Evolutionary conservation across 2,113 vertebrate genomes (phyloP).

Genomic region (Antechinus flavipes): DNA sequence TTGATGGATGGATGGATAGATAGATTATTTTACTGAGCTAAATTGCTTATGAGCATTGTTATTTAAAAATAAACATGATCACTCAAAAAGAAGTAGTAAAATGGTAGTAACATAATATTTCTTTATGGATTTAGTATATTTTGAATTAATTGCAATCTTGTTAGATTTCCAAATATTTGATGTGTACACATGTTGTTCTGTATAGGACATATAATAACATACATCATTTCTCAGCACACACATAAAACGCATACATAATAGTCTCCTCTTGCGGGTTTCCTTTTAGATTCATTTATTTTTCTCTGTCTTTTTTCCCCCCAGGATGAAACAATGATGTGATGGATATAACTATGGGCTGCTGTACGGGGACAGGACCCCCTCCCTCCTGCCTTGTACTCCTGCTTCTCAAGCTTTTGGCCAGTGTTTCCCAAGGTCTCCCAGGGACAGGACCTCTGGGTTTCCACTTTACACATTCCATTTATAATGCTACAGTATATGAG

Average conservation of each 20-base stretch:
- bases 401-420: conserved; percentile 85
- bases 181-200: not conserved
- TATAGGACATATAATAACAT: conserved; percentile 14
- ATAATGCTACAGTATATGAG: conserved; percentile 95
- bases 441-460: conserved; percentile 86
- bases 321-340: conserved; percentile 93
- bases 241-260: not conserved
- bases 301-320: conserved; percentile 80
- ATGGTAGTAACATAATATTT: not conserved
- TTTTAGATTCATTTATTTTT: conserved; percentile 56
- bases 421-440: conserved; percentile 84
- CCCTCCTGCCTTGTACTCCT: conserved; percentile 87
- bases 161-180: conserved; percentile 13
- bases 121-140: not conserved
- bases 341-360: conserved; percentile 93
- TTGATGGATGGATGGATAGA: not conserved
- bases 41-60: not conserved
- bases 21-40: not conserved
- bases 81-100: not conserved
- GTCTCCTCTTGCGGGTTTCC: conserved; percentile 9
- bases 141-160: conserved; percentile 31
- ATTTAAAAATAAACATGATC: conserved; percentile 18
- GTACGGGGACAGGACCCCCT: conserved; percentile 89
- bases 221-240: not conserved
- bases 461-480: conserved; percentile 93